These are phyloP conservation scores for Didymodactylos carnosus DNA, from an alignment of 2,888 invertebrate species.

Conservation along the genomic window DNA sequence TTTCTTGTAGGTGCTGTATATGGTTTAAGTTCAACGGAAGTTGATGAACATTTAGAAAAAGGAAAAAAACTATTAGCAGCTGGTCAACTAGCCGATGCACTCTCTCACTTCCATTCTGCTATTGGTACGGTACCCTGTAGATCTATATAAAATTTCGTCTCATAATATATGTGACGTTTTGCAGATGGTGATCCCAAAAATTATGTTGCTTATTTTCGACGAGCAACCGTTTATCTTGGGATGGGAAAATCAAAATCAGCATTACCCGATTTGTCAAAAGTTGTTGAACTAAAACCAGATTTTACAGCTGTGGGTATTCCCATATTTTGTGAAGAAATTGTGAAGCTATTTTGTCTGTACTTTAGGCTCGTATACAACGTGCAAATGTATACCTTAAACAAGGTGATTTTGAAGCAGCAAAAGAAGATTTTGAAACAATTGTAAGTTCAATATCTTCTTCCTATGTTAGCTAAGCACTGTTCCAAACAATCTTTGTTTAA, in stretches of 20 bases:
- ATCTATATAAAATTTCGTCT: constrained; percentile 21
- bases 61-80: constrained; percentile 73
- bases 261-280: constrained; percentile 71
- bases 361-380: constrained; percentile 50
- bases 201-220: constrained; percentile 80
- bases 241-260: constrained; percentile 86
- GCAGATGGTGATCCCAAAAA: constrained; percentile 74
- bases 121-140: constrained; percentile 42
- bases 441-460: constrained; percentile 42
- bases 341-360: constrained; percentile 13
- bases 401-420: constrained; percentile 61
- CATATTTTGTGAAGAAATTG: not conserved
- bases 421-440: constrained; percentile 59
- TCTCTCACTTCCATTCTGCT: constrained; percentile 90
- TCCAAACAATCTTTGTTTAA: too few species aligned
- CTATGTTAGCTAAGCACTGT: too few species aligned
- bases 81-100: constrained; percentile 79
- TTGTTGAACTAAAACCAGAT: constrained; percentile 76
- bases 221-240: constrained; percentile 85
- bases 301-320: constrained; percentile 61
- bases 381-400: constrained; percentile 71
- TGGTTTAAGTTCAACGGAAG: constrained; percentile 40
- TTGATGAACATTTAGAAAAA: constrained; percentile 75
- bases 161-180: constrained; percentile 31
- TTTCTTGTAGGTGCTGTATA: not conserved